Percentiles rank a stretch among this genome's conserved stretches.
Evolutionary conservation across 2,113 vertebrate species (phyloP).

Genomic region (Saccopteryx leptura): DNA sequence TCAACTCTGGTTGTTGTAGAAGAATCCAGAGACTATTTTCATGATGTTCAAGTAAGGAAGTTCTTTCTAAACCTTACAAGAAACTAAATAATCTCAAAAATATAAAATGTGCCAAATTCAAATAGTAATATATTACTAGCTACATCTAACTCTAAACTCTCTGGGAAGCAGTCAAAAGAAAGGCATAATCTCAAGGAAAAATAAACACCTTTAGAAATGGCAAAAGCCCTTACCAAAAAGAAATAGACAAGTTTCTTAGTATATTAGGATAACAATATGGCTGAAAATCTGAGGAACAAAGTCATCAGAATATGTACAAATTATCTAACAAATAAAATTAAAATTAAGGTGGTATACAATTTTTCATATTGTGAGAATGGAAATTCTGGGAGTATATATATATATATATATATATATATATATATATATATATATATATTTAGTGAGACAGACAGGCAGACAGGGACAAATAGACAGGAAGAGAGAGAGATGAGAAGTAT

Average conservation of each 20-base stretch:
- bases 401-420: not conserved
- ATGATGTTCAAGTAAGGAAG: not conserved
- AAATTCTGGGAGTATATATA: not conserved
- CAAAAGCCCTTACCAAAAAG: not conserved
- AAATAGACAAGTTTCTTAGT: not conserved
- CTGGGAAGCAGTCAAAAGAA: not conserved
- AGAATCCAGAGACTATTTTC: not conserved
- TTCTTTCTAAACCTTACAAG: not conserved
- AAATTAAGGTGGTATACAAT: not conserved
- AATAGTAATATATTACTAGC: not conserved
- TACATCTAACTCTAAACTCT: not conserved
- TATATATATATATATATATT: not conserved
- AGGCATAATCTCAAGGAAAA: not conserved
- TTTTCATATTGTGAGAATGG: not conserved
- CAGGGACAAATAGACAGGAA: too few species aligned
- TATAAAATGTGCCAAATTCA: not conserved
- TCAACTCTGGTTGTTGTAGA: not conserved
- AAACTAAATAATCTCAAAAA: conserved; percentile 26
- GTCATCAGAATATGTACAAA: not conserved
- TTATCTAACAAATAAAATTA: not conserved
- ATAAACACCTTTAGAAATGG: conserved; percentile 10
- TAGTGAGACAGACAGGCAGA: too few species aligned
- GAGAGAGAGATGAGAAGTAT: too few species aligned
- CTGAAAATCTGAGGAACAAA: conserved; percentile 36
- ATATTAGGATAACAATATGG: not conserved